Evolutionary conservation across 2,888 invertebrate species (phyloP).

Genomic region (Ophraella communa): DNA sequence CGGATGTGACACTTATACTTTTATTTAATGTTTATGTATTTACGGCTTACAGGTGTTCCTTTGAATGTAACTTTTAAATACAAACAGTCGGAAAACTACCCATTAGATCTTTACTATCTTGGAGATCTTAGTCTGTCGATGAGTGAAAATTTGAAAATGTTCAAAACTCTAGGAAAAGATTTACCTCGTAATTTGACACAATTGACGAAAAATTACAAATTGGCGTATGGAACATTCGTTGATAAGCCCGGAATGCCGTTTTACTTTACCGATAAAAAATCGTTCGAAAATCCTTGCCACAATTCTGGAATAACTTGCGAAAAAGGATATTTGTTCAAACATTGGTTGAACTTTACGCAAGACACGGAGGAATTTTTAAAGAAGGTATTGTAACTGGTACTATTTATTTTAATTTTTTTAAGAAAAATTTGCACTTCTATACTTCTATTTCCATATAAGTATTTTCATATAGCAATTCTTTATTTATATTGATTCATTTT

Average conservation of each 20-base stretch:
- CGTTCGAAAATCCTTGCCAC: slow-evolving; percentile 68
- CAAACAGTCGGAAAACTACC: slow-evolving; percentile 82
- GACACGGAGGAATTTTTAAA: slow-evolving; percentile 59
- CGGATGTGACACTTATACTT: too few species aligned
- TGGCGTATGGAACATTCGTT: slow-evolving; percentile 80
- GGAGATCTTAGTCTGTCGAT: slow-evolving; percentile 93
- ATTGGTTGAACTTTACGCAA: slow-evolving; percentile 74
- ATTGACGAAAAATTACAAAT: slow-evolving; percentile 74
- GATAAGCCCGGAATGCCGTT: slow-evolving; percentile 83
- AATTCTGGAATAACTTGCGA: slow-evolving; percentile 66
- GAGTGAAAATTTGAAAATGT: slow-evolving; percentile 83
- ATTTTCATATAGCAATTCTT: too few species aligned
- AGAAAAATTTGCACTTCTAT: background rate
- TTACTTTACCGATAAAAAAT: slow-evolving; percentile 60
- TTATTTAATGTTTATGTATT: too few species aligned
- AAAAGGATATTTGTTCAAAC: slow-evolving; percentile 82
- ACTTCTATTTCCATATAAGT: background rate
- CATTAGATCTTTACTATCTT: slow-evolving; percentile 86
- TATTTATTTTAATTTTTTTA: too few species aligned
- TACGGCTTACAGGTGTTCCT: slow-evolving; percentile 51
- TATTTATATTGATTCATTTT: too few species aligned
- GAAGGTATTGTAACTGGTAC: slow-evolving; percentile 33
- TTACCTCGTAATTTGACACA: slow-evolving; percentile 67
- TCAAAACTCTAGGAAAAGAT: slow-evolving; percentile 71
- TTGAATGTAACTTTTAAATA: slow-evolving; percentile 70